Conservation (phyloP, 2,888 invertebrate species). For the Caenorhabditis sp. region DNA sequence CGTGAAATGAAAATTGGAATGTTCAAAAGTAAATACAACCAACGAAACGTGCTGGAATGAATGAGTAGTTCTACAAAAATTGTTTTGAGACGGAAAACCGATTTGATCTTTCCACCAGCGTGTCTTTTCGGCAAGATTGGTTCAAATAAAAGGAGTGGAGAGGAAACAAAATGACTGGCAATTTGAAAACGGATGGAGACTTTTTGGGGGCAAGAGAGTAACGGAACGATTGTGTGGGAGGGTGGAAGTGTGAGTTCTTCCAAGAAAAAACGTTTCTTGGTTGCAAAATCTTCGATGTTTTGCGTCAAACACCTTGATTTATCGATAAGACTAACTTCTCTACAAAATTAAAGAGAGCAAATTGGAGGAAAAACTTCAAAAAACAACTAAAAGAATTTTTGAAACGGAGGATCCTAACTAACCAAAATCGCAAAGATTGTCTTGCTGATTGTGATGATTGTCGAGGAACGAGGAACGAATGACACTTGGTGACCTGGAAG, state of each 20-base stretch:
- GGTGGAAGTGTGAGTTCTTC: constrained; percentile 27
- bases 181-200: constrained; percentile 22
- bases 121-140: constrained; percentile 20
- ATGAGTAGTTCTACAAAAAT: background rate
- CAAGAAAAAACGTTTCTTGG: constrained; percentile 1
- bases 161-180: constrained; percentile 45
- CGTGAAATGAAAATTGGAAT: constrained; percentile 20
- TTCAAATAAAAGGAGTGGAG: constrained; percentile 22
- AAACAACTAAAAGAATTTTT: background rate
- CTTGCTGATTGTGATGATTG: constrained; percentile 46
- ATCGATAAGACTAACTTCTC: constrained; percentile 42
- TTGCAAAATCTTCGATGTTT: constrained; percentile 9
- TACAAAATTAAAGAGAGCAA: background rate
- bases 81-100: constrained; percentile 1
- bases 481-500: constrained; percentile 63
- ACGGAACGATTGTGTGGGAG: constrained; percentile 20
- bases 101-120: background rate
- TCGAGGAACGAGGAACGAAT: constrained; percentile 60
- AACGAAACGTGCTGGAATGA: background rate
- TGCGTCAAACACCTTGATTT: constrained; percentile 48
- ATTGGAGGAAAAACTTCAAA: constrained; percentile 10
- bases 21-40: constrained; percentile 21
- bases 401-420: background rate
- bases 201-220: constrained; percentile 19
- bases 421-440: constrained; percentile 65